Evolutionary conservation across 2,888 invertebrate genomes (phyloP), one percentile per base, ranked within the genome.

Genomic region (Nomada fucata): DNA sequence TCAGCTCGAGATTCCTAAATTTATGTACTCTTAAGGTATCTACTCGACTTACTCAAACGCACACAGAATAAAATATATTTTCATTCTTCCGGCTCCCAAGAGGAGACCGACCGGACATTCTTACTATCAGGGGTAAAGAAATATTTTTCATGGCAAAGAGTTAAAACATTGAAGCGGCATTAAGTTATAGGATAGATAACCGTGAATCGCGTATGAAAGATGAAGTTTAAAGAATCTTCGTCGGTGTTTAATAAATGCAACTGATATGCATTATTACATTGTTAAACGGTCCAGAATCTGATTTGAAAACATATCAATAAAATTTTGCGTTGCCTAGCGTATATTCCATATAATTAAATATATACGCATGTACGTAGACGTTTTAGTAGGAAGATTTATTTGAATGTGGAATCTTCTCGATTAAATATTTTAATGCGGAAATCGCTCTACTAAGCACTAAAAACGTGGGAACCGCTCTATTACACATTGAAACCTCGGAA

Each of bases 381-480:
- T 60, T 70, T 29, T 67, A 75, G 26, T 76, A 72, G 63, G 42
- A 61, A 63, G n/a, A 26, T 76, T 74, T 60, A 57, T 82, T 80
- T 74, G 74, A 74, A 60, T 72, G 73, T 76, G 78, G 52, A 81
- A 76, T 68, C 69, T 47, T 64, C 76, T 79, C 65, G 63, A 68
- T 71, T 60, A 79, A 70, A 59, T 59, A 69, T 78, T 67, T 47
- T 65, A 79, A 79, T 76, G 60, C 60, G 76, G 72, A 70, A 76
- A 80, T 78, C 75, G 63, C 76, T 79, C 83, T 73, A 76, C 55
- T 57, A 64, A 80, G 9, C 15, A 74, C 70, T 76, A 47, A 64
- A 78, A 73, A 80, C 81, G 81, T 63, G 86, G 79, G 70, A 86
- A 79, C 86, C 86, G 77, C 83, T 83, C 85, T 71, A 69, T 76